phyloP scores from a whole-genome alignment of 2,888 invertebrate species.

The Zygothrica quintamaculata region DNA sequence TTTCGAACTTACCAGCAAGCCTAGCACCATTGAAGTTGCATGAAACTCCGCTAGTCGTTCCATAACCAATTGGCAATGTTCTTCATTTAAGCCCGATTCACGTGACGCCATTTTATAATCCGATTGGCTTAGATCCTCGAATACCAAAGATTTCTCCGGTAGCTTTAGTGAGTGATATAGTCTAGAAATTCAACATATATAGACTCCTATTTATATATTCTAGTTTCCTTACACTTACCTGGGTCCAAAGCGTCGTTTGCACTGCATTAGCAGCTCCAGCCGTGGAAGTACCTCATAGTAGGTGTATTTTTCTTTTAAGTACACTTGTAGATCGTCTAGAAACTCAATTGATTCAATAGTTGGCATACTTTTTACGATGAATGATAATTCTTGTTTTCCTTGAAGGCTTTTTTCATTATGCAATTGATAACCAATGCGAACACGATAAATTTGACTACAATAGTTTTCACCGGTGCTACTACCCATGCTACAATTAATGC shows the following conservation, averaged over 20 bases:
- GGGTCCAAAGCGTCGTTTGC: conserved; percentile 72
- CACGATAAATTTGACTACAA: conserved; percentile 81
- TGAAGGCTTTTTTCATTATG: background rate
- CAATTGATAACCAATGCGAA: conserved; percentile 55
- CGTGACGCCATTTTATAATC: conserved; percentile 86
- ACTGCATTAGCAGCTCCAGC: conserved; percentile 83
- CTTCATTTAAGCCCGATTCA: conserved; percentile 85
- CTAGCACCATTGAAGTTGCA: conserved; percentile 85
- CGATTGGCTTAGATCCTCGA: conserved; percentile 83
- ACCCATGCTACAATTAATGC: conserved; percentile 63
- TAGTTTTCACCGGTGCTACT: conserved; percentile 81
- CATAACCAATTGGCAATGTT: conserved; percentile 85
- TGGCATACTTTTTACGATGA: conserved; percentile 70
- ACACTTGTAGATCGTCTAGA: conserved; percentile 84
- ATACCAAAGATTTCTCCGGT: conserved; percentile 75
- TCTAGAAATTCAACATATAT: conserved; percentile 49
- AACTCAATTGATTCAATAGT: conserved; percentile 57
- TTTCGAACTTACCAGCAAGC: conserved; percentile 84
- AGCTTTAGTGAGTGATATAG: conserved; percentile 68
- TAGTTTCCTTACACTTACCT: conserved; percentile 54
- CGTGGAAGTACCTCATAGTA: conserved; percentile 83
- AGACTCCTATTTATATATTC: background rate
- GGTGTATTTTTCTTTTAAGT: conserved; percentile 84
- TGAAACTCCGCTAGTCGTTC: conserved; percentile 86
- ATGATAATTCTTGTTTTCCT: conserved; percentile 21